A percentile compares a stretch with the other conserved stretches of the same genome.
These are phyloP conservation scores for Kryptopterus vitreolus DNA, from an alignment of 2,797 vertebrate genomes.

Conservation along the genomic window DNA sequence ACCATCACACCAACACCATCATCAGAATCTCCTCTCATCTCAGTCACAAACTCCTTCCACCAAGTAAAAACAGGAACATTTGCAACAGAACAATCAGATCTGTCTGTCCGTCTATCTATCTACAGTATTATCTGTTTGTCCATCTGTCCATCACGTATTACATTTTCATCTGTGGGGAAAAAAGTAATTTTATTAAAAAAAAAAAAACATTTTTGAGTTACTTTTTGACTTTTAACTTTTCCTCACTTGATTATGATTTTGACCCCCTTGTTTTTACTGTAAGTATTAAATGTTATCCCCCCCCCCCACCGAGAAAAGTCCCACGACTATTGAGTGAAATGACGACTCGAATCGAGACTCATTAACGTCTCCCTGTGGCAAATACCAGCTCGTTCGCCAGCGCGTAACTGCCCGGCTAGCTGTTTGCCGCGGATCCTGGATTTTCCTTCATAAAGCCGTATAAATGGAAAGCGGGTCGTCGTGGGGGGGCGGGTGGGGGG, in stretches of 20 bases:
- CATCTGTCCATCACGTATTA: no score
- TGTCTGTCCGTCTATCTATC: no score
- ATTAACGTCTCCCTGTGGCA: conserved; percentile 6
- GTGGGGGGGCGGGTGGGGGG: neutral
- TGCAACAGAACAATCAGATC: no score
- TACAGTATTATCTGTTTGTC: no score
- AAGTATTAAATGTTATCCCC: no score
- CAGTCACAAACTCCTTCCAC: no score
- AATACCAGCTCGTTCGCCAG: neutral
- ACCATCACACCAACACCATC: no score
- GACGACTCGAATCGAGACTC: conserved; percentile 11
- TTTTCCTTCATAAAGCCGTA: neutral
- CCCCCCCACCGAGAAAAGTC: neutral
- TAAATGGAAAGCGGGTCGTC: no score
- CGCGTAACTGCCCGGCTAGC: neutral
- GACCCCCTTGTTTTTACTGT: neutral
- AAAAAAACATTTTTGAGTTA: neutral
- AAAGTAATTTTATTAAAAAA: no score
- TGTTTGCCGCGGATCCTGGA: neutral
- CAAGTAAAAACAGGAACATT: no score
- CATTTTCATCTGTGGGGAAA: no score
- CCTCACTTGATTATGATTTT: neutral
- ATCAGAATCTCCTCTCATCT: no score
- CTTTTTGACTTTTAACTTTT: neutral
- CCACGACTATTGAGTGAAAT: conserved; percentile 4